Conservation (phyloP, 2,113 vertebrate genomes). For the Triplophysa dalaica region DNA sequence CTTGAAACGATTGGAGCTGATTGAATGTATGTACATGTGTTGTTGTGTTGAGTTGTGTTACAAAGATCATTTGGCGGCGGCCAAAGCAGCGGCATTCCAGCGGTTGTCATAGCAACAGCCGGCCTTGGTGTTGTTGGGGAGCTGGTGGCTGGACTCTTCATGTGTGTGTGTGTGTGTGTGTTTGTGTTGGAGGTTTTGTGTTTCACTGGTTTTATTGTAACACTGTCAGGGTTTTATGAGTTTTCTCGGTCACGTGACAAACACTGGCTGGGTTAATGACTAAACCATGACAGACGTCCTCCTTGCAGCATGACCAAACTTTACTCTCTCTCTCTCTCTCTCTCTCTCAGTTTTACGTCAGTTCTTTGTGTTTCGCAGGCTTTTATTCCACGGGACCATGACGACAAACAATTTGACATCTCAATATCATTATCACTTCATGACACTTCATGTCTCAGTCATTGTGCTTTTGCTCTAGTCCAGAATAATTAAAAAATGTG, state of each 20-base stretch:
- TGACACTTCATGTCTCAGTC: no score
- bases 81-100: constrained; percentile 9
- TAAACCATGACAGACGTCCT: not conserved
- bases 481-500: no score
- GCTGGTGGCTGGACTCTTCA: not conserved
- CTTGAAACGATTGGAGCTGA: no score
- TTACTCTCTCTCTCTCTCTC: no score
- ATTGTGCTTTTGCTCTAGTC: no score
- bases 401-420: no score
- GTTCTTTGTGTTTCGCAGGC: no score
- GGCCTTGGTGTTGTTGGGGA: not conserved
- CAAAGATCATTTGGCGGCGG: not conserved
- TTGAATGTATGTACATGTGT: not conserved
- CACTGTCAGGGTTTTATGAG: not conserved
- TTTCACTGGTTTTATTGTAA: not conserved
- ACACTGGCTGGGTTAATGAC: constrained; percentile 9
- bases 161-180: not conserved
- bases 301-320: not conserved
- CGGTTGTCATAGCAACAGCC: constrained; percentile 6
- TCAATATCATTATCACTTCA: no score
- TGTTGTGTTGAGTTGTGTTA: not conserved
- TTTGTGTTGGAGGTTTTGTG: not conserved
- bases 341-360: no score
- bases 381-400: no score
- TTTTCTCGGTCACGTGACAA: no score